Evolutionary conservation across 2,888 invertebrate genomes (phyloP), one percentile per base, ranked within the genome.

Genomic region (Latheticus oryzae): DNA sequence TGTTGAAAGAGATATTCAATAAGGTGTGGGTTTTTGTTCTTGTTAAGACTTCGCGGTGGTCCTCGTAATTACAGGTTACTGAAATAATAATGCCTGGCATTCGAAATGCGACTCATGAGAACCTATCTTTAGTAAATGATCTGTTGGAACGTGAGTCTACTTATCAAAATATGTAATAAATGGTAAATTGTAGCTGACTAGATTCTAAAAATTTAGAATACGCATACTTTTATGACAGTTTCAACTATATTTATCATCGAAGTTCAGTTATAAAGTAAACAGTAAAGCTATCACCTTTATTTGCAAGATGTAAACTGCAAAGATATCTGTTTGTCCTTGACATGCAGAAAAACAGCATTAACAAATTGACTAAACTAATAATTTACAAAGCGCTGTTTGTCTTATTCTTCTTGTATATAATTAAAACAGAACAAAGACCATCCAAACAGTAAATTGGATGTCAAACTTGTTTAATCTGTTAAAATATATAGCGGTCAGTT

Each of bases 81-180:
- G 67, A 75, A 74, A 76, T 76, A 76, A 76, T 76, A 75, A 74
- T 71, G 68, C 73, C 47, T 67, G 71, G 69, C 69, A 75, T 76
- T 75, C 75, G 73, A 73, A 76, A 74, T 75, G 70, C 73, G 72
- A 76, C 72, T 74, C 75, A 75, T 75, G 76, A 76, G 76, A 76
- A 76, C 75, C 73, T 70, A 72, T 75, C 70, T 73, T 75, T 74
- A 74, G 73, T 75, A 71, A 74, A 72, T 68, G 73, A 74, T 72
- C 72, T 63, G 60, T 63, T 58, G 64, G 67, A 72, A 72, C 71
- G 68, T 70, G 73, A 68, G 58, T 68, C 70, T 71, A 70, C 71
- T 73, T 73, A 72, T 53, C 45, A 58, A 52, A 58, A 52, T 43
- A 56, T 50, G 40, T 50, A 42, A 56, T 56, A 48, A 56, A 48